These are phyloP conservation scores for Equus quagga DNA, from an alignment of 2,113 vertebrate species.

Conservation along the genomic window DNA sequence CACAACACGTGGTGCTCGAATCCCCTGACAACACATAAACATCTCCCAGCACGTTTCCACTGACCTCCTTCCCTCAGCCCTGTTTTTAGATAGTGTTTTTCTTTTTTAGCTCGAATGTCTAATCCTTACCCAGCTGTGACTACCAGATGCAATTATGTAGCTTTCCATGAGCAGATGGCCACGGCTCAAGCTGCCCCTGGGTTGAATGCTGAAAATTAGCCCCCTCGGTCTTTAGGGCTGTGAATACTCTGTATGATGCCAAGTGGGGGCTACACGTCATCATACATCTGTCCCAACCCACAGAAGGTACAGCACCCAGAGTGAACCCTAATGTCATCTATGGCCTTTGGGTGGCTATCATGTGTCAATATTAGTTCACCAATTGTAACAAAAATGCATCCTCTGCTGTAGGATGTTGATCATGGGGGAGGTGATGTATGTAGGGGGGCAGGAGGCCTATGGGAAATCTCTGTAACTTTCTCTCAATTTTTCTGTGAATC, in stretches of 20 bases:
- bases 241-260: background rate
- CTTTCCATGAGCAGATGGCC: too few species aligned
- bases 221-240: background rate
- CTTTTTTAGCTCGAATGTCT: too few species aligned
- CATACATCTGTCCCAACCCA: background rate
- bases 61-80: too few species aligned
- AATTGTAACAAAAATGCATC: background rate
- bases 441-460: rapidly evolving
- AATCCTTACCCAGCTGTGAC: too few species aligned
- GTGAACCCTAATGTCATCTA: background rate
- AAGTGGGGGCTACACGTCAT: too few species aligned
- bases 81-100: too few species aligned
- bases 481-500: background rate
- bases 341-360: background rate
- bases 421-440: background rate
- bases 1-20: background rate
- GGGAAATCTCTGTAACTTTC: background rate
- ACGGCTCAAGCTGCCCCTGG: too few species aligned
- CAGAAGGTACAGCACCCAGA: background rate
- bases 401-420: background rate
- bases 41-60: too few species aligned
- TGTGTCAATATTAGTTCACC: background rate
- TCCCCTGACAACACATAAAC: background rate
- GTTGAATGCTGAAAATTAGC: too few species aligned
- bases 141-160: too few species aligned